Conservation (phyloP, 2,113 vertebrate species). For the Sander vitreus region DNA sequence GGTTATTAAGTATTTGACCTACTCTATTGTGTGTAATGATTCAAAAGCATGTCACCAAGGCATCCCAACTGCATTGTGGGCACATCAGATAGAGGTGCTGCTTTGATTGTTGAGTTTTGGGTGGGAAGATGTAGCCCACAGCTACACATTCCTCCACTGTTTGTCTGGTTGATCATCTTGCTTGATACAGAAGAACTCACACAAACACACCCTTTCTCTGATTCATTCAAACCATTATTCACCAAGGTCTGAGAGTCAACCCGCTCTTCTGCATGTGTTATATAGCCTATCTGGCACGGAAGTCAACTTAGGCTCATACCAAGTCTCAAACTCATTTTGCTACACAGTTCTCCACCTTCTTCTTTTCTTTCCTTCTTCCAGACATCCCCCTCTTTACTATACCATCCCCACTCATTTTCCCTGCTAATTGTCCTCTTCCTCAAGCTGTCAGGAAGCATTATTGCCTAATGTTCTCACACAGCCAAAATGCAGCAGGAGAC, state of each 20-base stretch:
- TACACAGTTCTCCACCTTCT: constrained; percentile 12
- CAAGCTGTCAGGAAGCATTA: constrained; percentile 76
- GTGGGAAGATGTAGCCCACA: constrained; percentile 48
- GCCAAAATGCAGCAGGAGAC: constrained; percentile 76
- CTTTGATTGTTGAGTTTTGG: constrained; percentile 28
- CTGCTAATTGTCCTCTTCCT: constrained; percentile 79
- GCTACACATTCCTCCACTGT: constrained; percentile 59
- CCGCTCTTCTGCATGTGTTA: background rate
- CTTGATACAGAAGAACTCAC: constrained; percentile 24
- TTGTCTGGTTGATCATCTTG: constrained; percentile 35
- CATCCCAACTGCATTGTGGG: constrained; percentile 11
- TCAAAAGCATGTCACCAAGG: constrained; percentile 46
- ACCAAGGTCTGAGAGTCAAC: constrained; percentile 22
- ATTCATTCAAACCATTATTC: constrained; percentile 55
- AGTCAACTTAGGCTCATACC: constrained; percentile 25
- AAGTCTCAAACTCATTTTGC: constrained; percentile 16
- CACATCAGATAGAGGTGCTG: constrained; percentile 8
- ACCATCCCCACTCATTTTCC: constrained; percentile 47
- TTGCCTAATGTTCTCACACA: constrained; percentile 62
- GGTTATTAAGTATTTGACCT: background rate
- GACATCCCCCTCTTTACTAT: constrained; percentile 7
- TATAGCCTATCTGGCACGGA: background rate
- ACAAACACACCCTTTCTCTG: constrained; percentile 51
- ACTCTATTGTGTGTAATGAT: constrained; percentile 4
- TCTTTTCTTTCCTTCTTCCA: constrained; percentile 11